Base-by-base conservation (phyloP, 2,888 invertebrate genomes). In the Incurvaria masculella region DNA sequence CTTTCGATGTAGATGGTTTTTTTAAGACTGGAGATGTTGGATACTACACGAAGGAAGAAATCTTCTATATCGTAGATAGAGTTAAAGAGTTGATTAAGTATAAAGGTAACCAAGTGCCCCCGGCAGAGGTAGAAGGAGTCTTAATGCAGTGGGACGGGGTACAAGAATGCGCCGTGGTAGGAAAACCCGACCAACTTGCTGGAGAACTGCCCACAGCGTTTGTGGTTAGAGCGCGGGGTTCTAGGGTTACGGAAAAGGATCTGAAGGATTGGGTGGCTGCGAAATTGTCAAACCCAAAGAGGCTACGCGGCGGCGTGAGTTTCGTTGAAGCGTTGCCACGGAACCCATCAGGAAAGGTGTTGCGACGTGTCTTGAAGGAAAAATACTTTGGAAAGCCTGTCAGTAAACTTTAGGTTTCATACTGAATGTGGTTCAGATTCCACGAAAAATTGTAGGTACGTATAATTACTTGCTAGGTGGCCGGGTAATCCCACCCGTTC, bases 111-210 rank as follows among this genome's bases (percentile, higher is more conserved):
- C 65, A 69, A 55, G 70, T 71, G 10, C 84, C 89, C 1, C 90
- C 90, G 16, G 88, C 90, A 1, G 91, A 91, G 67, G 67, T 91
- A 27, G 91, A 91, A 68, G 82, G 81, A 18, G 57, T 90, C 42
- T 64, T 91, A 14, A 64, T 88, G 20, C 79, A 80, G 4, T 81
- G 87, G 67, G 80, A 83, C 1, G 76, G 76, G 46, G 79, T 91
- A 21, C 70, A 76, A 52, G 89, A 91, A 60, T 85, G 80, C 3
- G 89, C 85, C 10, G 90, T 91, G 4, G 74, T 89, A 57, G 90
- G 89, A 3, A 61, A 83, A 40, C 83, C 86, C 0, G 79, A 88
- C 60, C 83, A 82, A 55, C 63, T 61, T 42, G 80, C 82, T 42
- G 88, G 88, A 18, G 87, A 87, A 61, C 61, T 86, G 8, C 86